Evolutionary conservation across 2,888 invertebrate species (phyloP), one percentile per base, ranked within the genome.

Genomic region (Lysandra coridon): DNA sequence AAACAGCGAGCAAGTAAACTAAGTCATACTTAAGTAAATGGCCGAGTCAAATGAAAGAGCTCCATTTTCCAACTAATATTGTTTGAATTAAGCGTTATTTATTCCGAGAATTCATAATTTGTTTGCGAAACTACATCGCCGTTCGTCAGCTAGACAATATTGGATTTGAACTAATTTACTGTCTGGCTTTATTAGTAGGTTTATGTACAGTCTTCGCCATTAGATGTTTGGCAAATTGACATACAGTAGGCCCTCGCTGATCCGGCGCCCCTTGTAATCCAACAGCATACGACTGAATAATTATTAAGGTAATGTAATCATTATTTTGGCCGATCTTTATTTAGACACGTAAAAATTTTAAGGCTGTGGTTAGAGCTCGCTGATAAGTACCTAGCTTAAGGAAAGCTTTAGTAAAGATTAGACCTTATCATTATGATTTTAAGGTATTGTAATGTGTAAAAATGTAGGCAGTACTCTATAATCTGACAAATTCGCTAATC

Each of bases 21-120:
- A 80, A 82, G 81, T 81, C 80, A 62, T 60, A 79, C 79, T 81
- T 81, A 81, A 80, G 81, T 81, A 83, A 82, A 83, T 83, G 80
- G 80, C 77, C 81, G 76, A 80, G 80, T 80, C 80, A 79, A 80
- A 80, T 80, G 78, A 80, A 80, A 79, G 78, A 60, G 69, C 78
- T 75, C 79, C 79, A 76, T 80, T 78, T 53, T 69, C 73, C 60
- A 73, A 57, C 74, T 79, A 44, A 44, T 74, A 74, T 73, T 53
- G 73, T 78, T 53, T 69, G 74, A 79, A 79, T 79, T 74, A 60
- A 79, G 73, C 73, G 60, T 74, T 60, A 57, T 74, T 79, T 73
- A 60, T 60, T 30, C 40, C 57, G 40, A 40, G 73, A 76, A 76
- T 57, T 76, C 57, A 33, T 53, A 76, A 57, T 57, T 76, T 76